phyloP scores from a whole-genome alignment of 2,797 vertebrate genomes.

The Falco concolor region DNA sequence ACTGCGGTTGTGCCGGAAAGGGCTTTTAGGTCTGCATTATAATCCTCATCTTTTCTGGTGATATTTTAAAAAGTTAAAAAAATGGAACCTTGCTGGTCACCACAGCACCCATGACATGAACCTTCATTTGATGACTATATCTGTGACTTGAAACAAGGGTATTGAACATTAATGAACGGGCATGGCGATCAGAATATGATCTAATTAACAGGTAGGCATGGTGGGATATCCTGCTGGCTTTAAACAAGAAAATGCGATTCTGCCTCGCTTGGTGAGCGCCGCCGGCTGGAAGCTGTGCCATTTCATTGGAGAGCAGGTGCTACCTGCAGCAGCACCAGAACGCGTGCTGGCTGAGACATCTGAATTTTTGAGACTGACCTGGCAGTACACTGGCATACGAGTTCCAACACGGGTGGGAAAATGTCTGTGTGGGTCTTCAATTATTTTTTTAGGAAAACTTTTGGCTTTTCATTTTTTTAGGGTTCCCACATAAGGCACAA shows the following conservation, averaged over 20 bases:
- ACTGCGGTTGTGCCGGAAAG: not conserved
- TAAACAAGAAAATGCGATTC: constrained; percentile 10
- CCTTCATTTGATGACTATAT: not conserved
- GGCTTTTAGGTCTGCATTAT: not conserved
- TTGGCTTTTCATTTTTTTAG: not conserved
- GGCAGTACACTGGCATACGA: not conserved
- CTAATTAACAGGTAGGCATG: constrained; percentile 53
- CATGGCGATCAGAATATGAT: constrained; percentile 44
- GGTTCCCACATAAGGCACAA: not conserved
- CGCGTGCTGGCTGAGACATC: fast-evolving
- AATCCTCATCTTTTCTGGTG: not conserved
- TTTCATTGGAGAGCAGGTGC: not conserved
- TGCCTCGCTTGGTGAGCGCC: not conserved
- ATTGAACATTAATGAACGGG: constrained; percentile 47
- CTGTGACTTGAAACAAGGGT: not conserved
- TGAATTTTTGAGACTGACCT: not conserved
- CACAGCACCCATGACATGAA: not conserved
- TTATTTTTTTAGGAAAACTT: not conserved
- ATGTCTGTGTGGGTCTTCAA: too few species aligned
- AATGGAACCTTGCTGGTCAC: not conserved
- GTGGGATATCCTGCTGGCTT: constrained; percentile 38
- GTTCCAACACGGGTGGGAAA: not conserved
- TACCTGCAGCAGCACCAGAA: not conserved
- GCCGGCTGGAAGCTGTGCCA: not conserved
- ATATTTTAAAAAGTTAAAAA: not conserved